Conservation (phyloP, 2,797 vertebrate species). For the Alosa sapidissima region DNA sequence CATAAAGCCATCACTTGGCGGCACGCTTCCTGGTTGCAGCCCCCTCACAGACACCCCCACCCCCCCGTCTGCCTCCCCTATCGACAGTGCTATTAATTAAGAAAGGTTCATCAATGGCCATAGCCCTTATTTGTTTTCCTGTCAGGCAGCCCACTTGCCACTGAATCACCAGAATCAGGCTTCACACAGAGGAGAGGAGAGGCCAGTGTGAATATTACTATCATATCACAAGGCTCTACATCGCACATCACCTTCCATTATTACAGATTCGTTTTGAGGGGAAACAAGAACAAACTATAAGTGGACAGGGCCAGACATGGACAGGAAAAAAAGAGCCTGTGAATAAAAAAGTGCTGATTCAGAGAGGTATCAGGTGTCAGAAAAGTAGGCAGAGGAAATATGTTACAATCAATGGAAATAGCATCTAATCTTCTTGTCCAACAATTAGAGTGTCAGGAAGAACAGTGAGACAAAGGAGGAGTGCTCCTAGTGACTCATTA, state of each 20-base stretch:
- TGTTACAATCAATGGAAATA: slow-evolving; percentile 48
- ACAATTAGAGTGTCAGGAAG: slow-evolving; percentile 33
- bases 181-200: slow-evolving; percentile 39
- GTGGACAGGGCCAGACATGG: slow-evolving; percentile 40
- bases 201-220: slow-evolving; percentile 64
- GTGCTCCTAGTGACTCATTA: not conserved
- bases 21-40: not conserved
- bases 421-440: slow-evolving; percentile 34
- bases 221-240: slow-evolving; percentile 48
- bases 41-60: not conserved
- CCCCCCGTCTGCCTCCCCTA: slow-evolving; percentile 24
- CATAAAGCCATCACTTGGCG: slow-evolving; percentile 43
- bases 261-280: slow-evolving; percentile 59
- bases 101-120: slow-evolving; percentile 55
- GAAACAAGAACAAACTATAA: slow-evolving; percentile 60
- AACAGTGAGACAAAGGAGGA: not conserved
- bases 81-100: slow-evolving; percentile 67
- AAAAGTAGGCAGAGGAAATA: slow-evolving; percentile 45
- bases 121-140: slow-evolving; percentile 64
- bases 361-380: slow-evolving; percentile 38
- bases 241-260: slow-evolving; percentile 64
- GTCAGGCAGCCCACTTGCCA: slow-evolving; percentile 53
- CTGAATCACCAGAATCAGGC: slow-evolving; percentile 45
- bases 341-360: slow-evolving; percentile 50
- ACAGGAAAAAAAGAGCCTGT: not conserved